These are phyloP conservation scores for Saccostrea cuccullata DNA, from an alignment of 1,140 invertebrate species.

Conservation along the genomic window DNA sequence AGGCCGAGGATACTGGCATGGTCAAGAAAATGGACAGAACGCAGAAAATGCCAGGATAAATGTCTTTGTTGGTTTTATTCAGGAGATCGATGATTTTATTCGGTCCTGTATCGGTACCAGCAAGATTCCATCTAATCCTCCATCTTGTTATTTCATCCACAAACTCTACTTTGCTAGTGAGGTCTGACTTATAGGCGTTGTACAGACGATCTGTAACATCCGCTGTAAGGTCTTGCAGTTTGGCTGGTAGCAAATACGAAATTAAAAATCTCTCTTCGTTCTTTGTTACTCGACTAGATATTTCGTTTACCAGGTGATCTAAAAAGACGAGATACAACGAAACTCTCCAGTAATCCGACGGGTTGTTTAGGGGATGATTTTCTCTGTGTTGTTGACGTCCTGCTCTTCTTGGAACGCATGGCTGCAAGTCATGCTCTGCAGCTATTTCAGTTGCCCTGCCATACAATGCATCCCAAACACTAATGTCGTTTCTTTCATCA, in stretches of 20 bases:
- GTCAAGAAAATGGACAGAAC: conserved; percentile 38
- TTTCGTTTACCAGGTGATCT: conserved; percentile 38
- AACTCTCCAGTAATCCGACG: conserved; percentile 37
- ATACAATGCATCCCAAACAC: conserved; percentile 40
- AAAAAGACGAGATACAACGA: conserved; percentile 40
- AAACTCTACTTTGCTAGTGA: conserved; percentile 36
- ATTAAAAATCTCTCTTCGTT: conserved; percentile 45
- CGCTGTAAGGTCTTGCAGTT: conserved; percentile 17
- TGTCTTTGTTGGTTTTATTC: conserved; percentile 16
- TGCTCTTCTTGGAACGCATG: conserved; percentile 40
- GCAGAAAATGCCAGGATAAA: conserved; percentile 31
- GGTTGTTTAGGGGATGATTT: conserved; percentile 4
- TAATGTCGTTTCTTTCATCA: conserved; percentile 23
- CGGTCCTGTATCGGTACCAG: neutral
- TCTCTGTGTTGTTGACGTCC: conserved; percentile 47
- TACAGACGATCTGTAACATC: neutral
- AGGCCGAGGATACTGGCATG: conserved; percentile 50
- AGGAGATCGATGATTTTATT: neutral
- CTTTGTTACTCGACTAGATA: conserved; percentile 11
- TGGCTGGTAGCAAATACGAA: neutral
- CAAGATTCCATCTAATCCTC: conserved; percentile 27
- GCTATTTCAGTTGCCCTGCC: conserved; percentile 40
- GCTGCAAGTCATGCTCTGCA: conserved; percentile 38
- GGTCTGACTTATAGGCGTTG: conserved; percentile 26
- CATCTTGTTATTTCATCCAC: conserved; percentile 17